Percentiles rank a stretch among this genome's conserved stretches.
Evolutionary conservation across 2,113 vertebrate species (phyloP).

Genomic region (Coryphaenoides rupestris): DNA sequence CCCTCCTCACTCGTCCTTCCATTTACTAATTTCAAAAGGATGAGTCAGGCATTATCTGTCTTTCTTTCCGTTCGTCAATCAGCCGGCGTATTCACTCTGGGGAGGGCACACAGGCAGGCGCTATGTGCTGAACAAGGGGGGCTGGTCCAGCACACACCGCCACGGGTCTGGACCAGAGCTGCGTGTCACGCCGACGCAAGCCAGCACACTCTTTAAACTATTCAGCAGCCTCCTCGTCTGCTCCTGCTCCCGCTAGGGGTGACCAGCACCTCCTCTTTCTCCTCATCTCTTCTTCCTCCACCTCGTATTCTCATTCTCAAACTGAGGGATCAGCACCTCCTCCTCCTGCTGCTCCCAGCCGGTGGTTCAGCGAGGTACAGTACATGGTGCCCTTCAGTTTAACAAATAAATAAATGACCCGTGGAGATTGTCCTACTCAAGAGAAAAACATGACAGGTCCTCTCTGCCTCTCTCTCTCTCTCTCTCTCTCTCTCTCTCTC

Average conservation of each 20-base stretch:
- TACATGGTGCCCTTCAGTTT: conserved; percentile 18
- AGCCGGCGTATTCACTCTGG: conserved; percentile 16
- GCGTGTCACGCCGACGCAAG: too few species aligned
- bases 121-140: neutral
- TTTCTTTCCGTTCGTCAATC: conserved; percentile 21
- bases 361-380: too few species aligned
- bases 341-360: too few species aligned
- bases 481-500: too few species aligned
- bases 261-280: too few species aligned
- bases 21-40: conserved; percentile 30
- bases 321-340: neutral
- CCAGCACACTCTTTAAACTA: conserved; percentile 27
- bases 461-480: too few species aligned
- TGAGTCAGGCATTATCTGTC: conserved; percentile 23
- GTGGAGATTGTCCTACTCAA: neutral
- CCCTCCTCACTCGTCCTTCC: conserved; percentile 19
- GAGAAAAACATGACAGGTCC: neutral
- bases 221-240: conserved; percentile 16
- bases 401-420: conserved; percentile 1
- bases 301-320: too few species aligned
- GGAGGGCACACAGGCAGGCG: neutral
- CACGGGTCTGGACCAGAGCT: too few species aligned
- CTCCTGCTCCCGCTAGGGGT: neutral
- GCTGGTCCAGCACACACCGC: conserved; percentile 7
- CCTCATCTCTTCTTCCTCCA: neutral